Conservation (phyloP, 2,113 vertebrate genomes). For the Dermatemys mawii region DNA sequence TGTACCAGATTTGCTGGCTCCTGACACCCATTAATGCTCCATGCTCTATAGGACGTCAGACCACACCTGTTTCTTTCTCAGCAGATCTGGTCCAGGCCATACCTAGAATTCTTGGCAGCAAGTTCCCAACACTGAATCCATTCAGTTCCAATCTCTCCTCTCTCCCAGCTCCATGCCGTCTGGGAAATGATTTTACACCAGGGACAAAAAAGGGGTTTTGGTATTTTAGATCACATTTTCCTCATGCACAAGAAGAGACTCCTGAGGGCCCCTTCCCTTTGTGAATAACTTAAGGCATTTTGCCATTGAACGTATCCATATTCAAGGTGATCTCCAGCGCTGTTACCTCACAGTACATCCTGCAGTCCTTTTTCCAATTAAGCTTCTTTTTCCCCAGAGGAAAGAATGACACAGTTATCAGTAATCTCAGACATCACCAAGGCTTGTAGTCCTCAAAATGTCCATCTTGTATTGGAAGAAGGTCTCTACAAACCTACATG, state of each 20-base stretch:
- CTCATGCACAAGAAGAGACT: not conserved
- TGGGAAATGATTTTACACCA: not conserved
- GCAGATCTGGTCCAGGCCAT: not conserved
- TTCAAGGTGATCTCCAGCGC: not conserved
- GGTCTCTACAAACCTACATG: not conserved
- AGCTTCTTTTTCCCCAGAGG: not conserved
- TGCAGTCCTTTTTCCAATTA: not conserved
- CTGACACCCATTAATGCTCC: not conserved
- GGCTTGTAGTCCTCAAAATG: constrained; percentile 19
- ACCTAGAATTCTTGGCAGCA: not conserved
- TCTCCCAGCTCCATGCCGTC: not conserved
- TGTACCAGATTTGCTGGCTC: not conserved
- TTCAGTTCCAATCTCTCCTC: not conserved
- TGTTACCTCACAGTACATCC: not conserved
- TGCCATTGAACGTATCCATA: rapidly evolving
- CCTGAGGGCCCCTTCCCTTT: not conserved
- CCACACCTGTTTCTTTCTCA: not conserved
- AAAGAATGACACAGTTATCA: not conserved
- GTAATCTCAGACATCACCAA: not conserved
- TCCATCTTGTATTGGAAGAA: not conserved
- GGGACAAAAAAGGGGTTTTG: not conserved
- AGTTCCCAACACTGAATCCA: not conserved
- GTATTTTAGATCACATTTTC: not conserved
- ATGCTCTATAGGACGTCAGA: not conserved
- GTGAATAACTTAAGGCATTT: not conserved